A percentile compares a stretch with the other conserved stretches of the same genome.
phyloP scores from a whole-genome alignment of 2,888 invertebrate genomes.

The Melangyna quadrimaculata region DNA sequence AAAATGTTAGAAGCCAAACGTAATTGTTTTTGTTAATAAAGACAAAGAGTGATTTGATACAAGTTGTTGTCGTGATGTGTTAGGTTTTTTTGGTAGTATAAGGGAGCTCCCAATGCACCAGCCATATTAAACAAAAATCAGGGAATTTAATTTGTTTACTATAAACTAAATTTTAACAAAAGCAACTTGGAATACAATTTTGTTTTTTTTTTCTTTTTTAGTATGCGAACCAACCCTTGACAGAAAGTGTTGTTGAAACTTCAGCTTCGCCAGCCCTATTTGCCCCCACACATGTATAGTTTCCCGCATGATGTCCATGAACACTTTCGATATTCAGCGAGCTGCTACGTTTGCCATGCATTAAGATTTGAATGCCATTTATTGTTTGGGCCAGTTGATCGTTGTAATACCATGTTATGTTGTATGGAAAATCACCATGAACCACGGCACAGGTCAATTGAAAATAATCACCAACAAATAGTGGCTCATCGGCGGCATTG shows the following conservation, averaged over 20 bases:
- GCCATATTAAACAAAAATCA: conserved; percentile 16
- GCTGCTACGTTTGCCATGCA: conserved; percentile 84
- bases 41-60: conserved; percentile 51
- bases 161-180: conserved; percentile 32
- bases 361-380: conserved; percentile 77
- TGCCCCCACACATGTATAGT: conserved; percentile 87
- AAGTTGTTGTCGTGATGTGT: conserved; percentile 50
- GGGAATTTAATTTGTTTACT: conserved; percentile 11
- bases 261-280: conserved; percentile 83
- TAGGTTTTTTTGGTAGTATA: conserved; percentile 33
- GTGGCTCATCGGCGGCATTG: conserved; percentile 83
- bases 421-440: conserved; percentile 90
- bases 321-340: conserved; percentile 85
- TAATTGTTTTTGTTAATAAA: conserved; percentile 57
- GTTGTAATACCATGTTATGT: conserved; percentile 89
- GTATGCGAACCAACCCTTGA: conserved; percentile 78
- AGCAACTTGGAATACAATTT: conserved; percentile 34
- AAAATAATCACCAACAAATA: conserved; percentile 84
- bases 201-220: neutral
- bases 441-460: conserved; percentile 86
- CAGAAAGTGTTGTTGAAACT: conserved; percentile 77
- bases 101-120: conserved; percentile 61
- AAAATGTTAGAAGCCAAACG: conserved; percentile 52
- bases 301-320: conserved; percentile 86
- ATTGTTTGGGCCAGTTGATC: conserved; percentile 76